A percentile compares a stretch with the other conserved stretches of the same genome.
Evolutionary conservation across 2,113 vertebrate species (phyloP).

Genomic region (Ia io): DNA sequence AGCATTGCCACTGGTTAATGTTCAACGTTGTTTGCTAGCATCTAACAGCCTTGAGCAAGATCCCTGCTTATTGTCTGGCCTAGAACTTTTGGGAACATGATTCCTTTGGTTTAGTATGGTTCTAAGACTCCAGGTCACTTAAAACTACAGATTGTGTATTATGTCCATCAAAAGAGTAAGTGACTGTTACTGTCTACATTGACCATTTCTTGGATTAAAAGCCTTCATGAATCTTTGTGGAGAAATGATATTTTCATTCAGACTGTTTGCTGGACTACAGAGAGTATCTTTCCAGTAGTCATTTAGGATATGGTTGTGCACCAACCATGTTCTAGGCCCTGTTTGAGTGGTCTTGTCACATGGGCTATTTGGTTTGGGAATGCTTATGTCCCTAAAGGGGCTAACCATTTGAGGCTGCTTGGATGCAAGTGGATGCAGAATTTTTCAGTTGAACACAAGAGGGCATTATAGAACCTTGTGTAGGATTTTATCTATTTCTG

Average conservation of each 20-base stretch:
- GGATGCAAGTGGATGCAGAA: background rate
- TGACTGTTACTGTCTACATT: background rate
- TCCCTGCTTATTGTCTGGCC: background rate
- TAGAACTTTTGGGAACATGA: conserved; percentile 10
- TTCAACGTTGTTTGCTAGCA: background rate
- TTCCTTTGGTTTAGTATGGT: conserved; percentile 5
- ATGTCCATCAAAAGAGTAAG: background rate
- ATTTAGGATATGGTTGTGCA: background rate
- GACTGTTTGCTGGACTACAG: background rate
- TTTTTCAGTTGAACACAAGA: conserved; percentile 30
- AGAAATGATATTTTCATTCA: background rate
- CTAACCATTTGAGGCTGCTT: background rate
- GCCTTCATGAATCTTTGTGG: conserved; percentile 3
- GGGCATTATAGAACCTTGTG: background rate
- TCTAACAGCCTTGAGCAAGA: background rate
- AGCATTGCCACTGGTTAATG: background rate
- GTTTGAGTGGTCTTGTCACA: background rate
- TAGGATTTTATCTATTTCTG: conserved; percentile 7
- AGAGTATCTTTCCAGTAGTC: background rate
- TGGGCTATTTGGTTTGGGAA: background rate
- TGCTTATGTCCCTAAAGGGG: background rate
- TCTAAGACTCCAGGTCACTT: background rate
- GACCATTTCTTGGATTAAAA: conserved; percentile 16
- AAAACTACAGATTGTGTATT: background rate
- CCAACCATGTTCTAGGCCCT: background rate